phyloP scores from a whole-genome alignment of 92 coral and sea anemone species.

The Virgularia gustaviana region DNA sequence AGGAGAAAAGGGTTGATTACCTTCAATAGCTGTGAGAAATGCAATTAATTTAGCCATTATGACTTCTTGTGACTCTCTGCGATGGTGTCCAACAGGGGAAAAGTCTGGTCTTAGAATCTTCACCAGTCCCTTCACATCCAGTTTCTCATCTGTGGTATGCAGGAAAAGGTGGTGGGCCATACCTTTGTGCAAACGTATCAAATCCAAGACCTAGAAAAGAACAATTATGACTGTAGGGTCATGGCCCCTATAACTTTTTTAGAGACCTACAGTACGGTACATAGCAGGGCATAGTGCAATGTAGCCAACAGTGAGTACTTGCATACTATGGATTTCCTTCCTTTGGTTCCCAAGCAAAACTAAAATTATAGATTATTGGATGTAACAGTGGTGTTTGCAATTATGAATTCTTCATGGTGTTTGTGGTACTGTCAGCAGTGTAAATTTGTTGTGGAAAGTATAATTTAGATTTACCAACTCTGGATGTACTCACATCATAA shows the following conservation, averaged over 20 bases:
- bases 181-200: conserved; percentile 5
- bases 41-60: conserved; percentile 46
- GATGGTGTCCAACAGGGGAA: conserved; percentile 50
- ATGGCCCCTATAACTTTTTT: neutral
- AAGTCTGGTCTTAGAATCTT: conserved; percentile 45
- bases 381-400: too few species aligned
- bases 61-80: conserved; percentile 49
- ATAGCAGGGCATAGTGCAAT: too few species aligned
- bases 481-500: neutral
- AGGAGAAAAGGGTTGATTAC: conserved; percentile 3
- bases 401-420: too few species aligned
- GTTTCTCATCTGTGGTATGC: conserved; percentile 25
- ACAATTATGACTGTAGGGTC: neutral
- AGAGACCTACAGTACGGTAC: neutral
- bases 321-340: too few species aligned
- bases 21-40: conserved; percentile 47
- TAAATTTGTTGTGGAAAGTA: neutral
- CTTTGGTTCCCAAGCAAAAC: too few species aligned
- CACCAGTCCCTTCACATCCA: conserved; percentile 35
- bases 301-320: too few species aligned
- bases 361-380: too few species aligned
- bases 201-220: neutral
- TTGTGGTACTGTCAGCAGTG: neutral
- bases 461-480: neutral
- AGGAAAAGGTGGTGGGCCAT: conserved; percentile 6